Conservation (phyloP, 2,797 vertebrate species). For the Amblyraja radiata region DNA sequence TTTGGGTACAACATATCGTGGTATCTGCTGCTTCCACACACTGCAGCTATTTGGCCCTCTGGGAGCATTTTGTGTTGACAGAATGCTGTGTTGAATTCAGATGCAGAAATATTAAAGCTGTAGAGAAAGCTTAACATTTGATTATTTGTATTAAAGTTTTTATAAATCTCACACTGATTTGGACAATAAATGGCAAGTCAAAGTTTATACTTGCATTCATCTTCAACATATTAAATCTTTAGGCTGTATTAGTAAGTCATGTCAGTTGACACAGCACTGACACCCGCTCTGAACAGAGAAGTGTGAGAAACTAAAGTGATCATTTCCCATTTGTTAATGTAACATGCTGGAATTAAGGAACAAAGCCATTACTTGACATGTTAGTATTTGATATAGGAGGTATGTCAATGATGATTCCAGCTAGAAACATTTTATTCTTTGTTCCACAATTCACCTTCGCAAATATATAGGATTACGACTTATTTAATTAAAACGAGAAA, state of each 20-base stretch:
- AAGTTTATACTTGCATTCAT: slow-evolving; percentile 57
- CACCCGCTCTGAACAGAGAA: slow-evolving; percentile 67
- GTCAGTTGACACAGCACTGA: slow-evolving; percentile 72
- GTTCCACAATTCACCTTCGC: neutral
- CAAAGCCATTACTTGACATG: slow-evolving; percentile 8
- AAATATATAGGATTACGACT: neutral
- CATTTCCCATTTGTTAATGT: slow-evolving; percentile 39
- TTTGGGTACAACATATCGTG: slow-evolving; percentile 71
- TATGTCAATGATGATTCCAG: no score
- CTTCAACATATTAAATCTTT: slow-evolving; percentile 59
- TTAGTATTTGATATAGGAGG: slow-evolving; percentile 1
- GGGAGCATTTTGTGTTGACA: slow-evolving; percentile 70
- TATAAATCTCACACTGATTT: slow-evolving; percentile 73
- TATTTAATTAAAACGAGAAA: neutral
- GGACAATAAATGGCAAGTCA: slow-evolving; percentile 68
- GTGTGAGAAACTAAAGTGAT: slow-evolving; percentile 53
- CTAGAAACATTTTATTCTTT: neutral
- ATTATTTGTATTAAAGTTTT: slow-evolving; percentile 53
- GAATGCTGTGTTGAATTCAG: slow-evolving; percentile 73
- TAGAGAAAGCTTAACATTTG: slow-evolving; percentile 58
- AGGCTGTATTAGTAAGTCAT: slow-evolving; percentile 66
- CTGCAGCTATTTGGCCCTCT: slow-evolving; percentile 66
- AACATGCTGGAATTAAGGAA: neutral
- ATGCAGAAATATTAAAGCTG: slow-evolving; percentile 70
- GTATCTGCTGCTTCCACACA: slow-evolving; percentile 82